phyloP scores from a whole-genome alignment of 2,113 vertebrate species.

The Melanerpes aurifrons region DNA sequence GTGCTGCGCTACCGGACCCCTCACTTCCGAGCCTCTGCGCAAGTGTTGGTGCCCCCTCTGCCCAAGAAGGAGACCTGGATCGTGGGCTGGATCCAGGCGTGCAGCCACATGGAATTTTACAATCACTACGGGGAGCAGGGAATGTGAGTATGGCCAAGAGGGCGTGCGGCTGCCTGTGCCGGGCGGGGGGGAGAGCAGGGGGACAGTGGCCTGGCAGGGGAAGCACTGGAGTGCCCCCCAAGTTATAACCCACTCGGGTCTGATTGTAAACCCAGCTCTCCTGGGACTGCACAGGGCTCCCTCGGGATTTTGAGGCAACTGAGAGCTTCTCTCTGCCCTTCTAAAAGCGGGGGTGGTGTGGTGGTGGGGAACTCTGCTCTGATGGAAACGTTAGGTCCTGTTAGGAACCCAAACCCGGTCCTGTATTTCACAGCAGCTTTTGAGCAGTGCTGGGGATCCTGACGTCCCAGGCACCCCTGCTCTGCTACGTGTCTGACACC shows the following conservation, averaged over 20 bases:
- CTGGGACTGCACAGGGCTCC: background rate
- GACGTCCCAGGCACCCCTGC: background rate
- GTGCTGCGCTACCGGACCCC: constrained; percentile 97
- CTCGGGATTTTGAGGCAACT: background rate
- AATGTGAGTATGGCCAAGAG: constrained; percentile 86
- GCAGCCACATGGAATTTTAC: constrained; percentile 99
- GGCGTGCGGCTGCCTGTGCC: background rate
- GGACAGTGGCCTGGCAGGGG: background rate
- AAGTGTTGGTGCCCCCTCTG: constrained; percentile 91
- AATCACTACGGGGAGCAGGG: constrained; percentile 94
- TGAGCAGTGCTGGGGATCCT: background rate
- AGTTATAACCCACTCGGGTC: background rate
- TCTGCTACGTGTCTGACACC: rapidly evolving
- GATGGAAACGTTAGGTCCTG: background rate
- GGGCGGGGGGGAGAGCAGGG: background rate
- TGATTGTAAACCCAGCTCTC: background rate
- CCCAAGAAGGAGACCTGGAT: constrained; percentile 94
- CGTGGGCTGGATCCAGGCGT: constrained; percentile 98
- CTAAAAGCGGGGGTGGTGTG: background rate
- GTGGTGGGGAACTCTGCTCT: background rate
- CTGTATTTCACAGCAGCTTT: background rate
- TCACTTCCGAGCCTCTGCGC: constrained; percentile 92
- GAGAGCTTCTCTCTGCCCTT: constrained; percentile 7
- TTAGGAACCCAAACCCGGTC: background rate
- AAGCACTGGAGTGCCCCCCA: background rate